These are phyloP conservation scores for silkworm (Bombyx mori) DNA, from an alignment of 1,140 invertebrate genomes.

Conservation along the genomic window DNA sequence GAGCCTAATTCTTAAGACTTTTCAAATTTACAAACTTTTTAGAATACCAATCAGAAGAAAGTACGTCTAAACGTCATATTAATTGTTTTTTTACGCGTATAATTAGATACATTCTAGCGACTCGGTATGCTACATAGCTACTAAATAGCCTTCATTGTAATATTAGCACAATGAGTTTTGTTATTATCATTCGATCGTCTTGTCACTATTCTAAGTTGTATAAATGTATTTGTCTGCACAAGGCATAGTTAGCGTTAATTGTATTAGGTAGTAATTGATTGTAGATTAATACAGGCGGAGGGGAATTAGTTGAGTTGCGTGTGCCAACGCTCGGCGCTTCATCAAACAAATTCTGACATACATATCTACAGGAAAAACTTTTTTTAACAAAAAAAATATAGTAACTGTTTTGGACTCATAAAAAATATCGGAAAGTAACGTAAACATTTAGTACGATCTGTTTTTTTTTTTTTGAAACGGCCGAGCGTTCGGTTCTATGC, in stretches of 20 bases:
- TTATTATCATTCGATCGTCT: slow-evolving; percentile 61
- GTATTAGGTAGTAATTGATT: slow-evolving; percentile 52
- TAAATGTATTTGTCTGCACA: slow-evolving; percentile 66
- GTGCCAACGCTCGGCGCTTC: no score
- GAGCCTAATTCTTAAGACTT: no score
- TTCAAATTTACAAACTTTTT: no score
- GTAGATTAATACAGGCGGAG: slow-evolving; percentile 29
- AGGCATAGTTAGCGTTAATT: slow-evolving; percentile 66
- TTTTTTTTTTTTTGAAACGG: no score
- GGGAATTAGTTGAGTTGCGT: slow-evolving; percentile 5
- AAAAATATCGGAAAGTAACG: neutral
- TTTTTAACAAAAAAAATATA: neutral
- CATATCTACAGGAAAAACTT: slow-evolving; percentile 3
- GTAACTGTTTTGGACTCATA: neutral
- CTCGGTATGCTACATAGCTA: slow-evolving; percentile 7
- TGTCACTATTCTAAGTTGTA: slow-evolving; percentile 70
- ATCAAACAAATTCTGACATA: neutral
- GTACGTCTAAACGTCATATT: neutral
- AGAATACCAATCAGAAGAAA: no score
- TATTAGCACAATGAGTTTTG: slow-evolving; percentile 60
- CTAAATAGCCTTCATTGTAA: slow-evolving; percentile 33
- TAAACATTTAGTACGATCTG: no score
- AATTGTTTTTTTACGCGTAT: slow-evolving; percentile 4
- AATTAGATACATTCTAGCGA: slow-evolving; percentile 24
- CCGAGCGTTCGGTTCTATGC: slow-evolving; percentile 6